Evolutionary conservation across 1,140 invertebrate species (phyloP), one percentile per base, ranked within the genome.

Genomic region (Zaprionus davidi): DNA sequence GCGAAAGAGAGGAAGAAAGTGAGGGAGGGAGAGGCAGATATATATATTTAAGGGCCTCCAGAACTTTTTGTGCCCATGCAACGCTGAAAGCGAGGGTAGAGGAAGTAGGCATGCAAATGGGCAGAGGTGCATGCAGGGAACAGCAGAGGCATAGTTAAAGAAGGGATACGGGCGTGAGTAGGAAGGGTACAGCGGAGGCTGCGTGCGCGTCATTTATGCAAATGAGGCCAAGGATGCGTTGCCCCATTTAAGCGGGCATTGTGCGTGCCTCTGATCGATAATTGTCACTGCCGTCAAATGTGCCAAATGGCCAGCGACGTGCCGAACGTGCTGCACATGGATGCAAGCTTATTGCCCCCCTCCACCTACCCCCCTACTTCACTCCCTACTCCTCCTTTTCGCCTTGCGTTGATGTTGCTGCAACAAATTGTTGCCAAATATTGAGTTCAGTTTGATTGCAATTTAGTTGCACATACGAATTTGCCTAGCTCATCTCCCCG

Each of bases 251-350:
- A 86, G 76, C 78, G 78, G 22, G 65, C 71, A 81, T 90, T 90
- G 86, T 90, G 86, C 85, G 76, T 81, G 76, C 58, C 59, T 81
- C 80, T 84, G 84, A 87, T 87, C 83, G 83, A 87, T 88, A 87
- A 87, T 87, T 87, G 83, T 88, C 84, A 83, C 62, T 78, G 80
- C 81, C 79, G 73, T 63, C 69, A 74, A 68, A 86, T 86, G 80
- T 70, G 76, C 79, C 81, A 85, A 84, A 85, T 87, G 82, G 69
- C 66, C 72, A 78, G 71, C 84, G 73, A 76, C 84, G 79, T 78
- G 71, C 66, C 63, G 76, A 85, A 84, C 82, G 82, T 81, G 74
- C 73, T 71, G 69, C 53, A 26, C 58, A 63, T 38, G 46, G 56
- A 44, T 68, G n/a, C 38, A 69, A 34, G 55, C 13, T 15, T 13